phyloP scores from a whole-genome alignment of 2,797 vertebrate species.

The Bovichtus diacanthus region DNA sequence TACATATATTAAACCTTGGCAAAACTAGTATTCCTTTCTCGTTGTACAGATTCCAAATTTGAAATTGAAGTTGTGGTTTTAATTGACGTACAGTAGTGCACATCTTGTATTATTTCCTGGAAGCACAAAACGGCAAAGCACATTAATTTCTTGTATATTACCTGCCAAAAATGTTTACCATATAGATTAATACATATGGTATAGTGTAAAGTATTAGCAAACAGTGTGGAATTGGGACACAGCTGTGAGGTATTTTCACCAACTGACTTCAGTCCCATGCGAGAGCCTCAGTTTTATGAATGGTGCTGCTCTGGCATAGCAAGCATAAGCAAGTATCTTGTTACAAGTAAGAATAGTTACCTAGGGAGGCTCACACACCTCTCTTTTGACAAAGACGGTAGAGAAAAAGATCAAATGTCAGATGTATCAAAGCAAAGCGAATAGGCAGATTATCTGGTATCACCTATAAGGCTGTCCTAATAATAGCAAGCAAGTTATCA shows the following conservation, averaged over 20 bases:
- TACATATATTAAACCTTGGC: background rate
- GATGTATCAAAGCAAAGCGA: background rate
- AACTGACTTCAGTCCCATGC: constrained; percentile 14
- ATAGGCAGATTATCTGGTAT: background rate
- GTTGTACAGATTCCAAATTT: background rate
- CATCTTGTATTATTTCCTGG: background rate
- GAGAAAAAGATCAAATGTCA: constrained; percentile 2
- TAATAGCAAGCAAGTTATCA: background rate
- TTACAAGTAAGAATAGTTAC: constrained; percentile 48
- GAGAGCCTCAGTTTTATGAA: constrained; percentile 48
- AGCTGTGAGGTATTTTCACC: constrained; percentile 35
- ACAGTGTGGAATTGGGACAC: constrained; percentile 19
- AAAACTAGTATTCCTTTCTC: background rate
- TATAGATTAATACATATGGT: background rate
- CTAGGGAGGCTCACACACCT: constrained; percentile 32
- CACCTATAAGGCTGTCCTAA: background rate
- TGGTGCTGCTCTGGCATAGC: constrained; percentile 10
- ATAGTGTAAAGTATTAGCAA: background rate
- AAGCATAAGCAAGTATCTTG: constrained; percentile 33
- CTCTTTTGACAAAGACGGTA: constrained; percentile 3
- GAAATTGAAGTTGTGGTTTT: background rate
- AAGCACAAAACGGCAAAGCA: background rate
- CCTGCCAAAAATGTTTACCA: background rate
- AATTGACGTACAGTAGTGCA: background rate
- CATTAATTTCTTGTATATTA: background rate